phyloP scores from a whole-genome alignment of 2,888 invertebrate species.

The Amphipoea lucens region DNA sequence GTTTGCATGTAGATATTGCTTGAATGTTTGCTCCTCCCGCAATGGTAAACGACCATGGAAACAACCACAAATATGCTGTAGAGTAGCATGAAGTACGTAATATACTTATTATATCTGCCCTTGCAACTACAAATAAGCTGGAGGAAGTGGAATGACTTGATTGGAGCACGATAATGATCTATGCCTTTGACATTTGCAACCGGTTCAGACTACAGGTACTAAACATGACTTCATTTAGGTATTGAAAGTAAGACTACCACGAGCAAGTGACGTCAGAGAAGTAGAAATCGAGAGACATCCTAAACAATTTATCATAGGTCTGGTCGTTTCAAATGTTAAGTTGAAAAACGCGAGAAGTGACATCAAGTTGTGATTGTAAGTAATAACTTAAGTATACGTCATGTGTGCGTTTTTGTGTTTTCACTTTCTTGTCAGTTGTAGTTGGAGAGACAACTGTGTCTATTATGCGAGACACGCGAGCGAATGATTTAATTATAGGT shows the following conservation, averaged over 20 bases:
- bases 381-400: conserved; percentile 58
- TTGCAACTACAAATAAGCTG: conserved; percentile 45
- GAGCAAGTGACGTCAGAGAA: conserved; percentile 27
- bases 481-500: conserved; percentile 47
- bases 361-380: conserved; percentile 49
- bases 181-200: conserved; percentile 60
- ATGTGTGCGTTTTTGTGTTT: conserved; percentile 50
- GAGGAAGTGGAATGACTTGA: conserved; percentile 50
- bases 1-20: background rate
- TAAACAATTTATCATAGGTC: conserved; percentile 40
- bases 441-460: conserved; percentile 39
- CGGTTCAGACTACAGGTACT: conserved; percentile 44
- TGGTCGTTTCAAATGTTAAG: conserved; percentile 25
- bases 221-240: conserved; percentile 40
- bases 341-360: conserved; percentile 51
- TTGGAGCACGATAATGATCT: conserved; percentile 48
- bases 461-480: conserved; percentile 56
- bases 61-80: conserved; percentile 7
- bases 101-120: conserved; percentile 48
- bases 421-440: conserved; percentile 56
- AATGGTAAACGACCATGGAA: conserved; percentile 9
- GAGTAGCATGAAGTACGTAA: background rate
- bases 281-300: conserved; percentile 43
- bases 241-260: conserved; percentile 41
- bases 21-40: background rate